Evolutionary conservation across 2,888 invertebrate genomes (phyloP), one percentile per base, ranked within the genome.

Genomic region (Odontocolon sp.): DNA sequence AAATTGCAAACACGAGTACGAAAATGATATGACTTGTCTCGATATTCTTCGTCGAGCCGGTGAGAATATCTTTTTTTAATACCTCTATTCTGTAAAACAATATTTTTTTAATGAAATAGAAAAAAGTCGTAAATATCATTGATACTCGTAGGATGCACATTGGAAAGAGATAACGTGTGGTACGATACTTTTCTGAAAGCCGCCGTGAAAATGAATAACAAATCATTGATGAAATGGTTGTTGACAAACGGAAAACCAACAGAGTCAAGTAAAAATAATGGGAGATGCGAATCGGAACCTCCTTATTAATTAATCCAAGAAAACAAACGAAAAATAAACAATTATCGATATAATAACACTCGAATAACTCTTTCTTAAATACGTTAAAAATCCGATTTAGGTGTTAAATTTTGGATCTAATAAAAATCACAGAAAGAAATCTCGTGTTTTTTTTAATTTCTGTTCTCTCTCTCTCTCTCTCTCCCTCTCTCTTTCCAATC

Each of bases 141-240:
- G 61, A 72, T 42, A 9, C 2, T 23, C 33, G 52, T 47, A 82
- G 84, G 83, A 28, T 83, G 79, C 42, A 54, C 33, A 26, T 67
- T 83, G 5, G 75, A 64, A 26, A 59, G 28, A 9, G 69, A 66
- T 6, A 72, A 75, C 33, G 73, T 81, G 4, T 83, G 81, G 80
- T 83, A 82, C 38, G 56, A 73, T 28, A 68, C 77, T 31, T 80
- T 82, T 38, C 42, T 85, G 31, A 72, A 76, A 59, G 75, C 64
- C 36, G 79, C 81, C 3, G 47, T 78, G 8, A 54, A 68, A 14
- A 38, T 42, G 42, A 66, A 72, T n/a, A 81, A 83, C 31, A 70
- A 70, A 40, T 26, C 45, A 18, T 74, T 85, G 9, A 73, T 42
- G 4, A 21, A 71, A 21, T 85, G 85, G 85, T 52, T 85, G 36